Conservation (phyloP, 2,113 vertebrate species). For the Osmerus eperlanus region DNA sequence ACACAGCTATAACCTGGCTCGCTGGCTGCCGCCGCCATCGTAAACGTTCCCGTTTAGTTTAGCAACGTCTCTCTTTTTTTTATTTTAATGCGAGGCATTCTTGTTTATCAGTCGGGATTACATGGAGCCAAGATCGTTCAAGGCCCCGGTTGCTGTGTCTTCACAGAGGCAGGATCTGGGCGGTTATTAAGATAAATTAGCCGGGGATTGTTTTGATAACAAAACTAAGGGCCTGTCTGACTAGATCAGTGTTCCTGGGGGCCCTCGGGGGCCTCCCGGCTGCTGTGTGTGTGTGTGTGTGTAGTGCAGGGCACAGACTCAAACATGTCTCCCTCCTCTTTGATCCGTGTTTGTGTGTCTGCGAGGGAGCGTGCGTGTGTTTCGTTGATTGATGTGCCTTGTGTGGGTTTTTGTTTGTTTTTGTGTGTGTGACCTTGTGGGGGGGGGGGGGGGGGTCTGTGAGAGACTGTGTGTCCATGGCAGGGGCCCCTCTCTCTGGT, state of each 20-base stretch:
- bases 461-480: background rate
- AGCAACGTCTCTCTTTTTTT: too few relatives aligned
- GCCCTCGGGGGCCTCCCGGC: background rate
- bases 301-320: background rate
- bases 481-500: background rate
- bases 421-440: background rate
- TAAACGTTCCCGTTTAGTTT: too few relatives aligned
- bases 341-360: background rate
- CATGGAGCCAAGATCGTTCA: background rate
- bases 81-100: background rate
- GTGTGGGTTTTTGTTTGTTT: background rate
- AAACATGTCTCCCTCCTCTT: too few relatives aligned
- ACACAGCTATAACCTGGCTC: too few relatives aligned
- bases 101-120: background rate
- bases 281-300: background rate
- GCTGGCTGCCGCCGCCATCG: too few relatives aligned
- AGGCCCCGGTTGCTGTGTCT: background rate
- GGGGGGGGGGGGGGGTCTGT: background rate
- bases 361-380: constrained; percentile 1
- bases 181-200: constrained; percentile 29
- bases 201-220: constrained; percentile 27
- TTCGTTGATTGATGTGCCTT: too few relatives aligned
- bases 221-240: constrained; percentile 23
- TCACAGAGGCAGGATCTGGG: background rate
- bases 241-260: constrained; percentile 14